Evolutionary conservation across 1,140 invertebrate genomes (phyloP).

Genomic region (Thalassaphorura encarpata): DNA sequence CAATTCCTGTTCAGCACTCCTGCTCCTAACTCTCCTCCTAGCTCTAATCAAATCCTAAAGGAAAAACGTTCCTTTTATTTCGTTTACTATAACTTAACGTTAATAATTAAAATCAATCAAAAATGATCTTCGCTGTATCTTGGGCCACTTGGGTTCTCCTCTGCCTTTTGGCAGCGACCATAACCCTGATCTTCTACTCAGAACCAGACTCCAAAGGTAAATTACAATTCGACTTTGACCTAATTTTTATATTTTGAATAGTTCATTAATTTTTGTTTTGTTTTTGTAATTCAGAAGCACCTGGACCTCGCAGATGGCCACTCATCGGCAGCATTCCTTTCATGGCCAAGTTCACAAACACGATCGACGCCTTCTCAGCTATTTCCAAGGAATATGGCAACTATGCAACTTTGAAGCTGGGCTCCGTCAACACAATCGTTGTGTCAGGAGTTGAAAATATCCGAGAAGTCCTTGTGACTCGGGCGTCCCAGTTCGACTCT

Average conservation of each 20-base stretch:
- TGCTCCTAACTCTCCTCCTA: too few relatives aligned
- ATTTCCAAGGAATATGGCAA: slow-evolving; percentile 60
- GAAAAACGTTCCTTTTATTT: too few relatives aligned
- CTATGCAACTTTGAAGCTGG: slow-evolving; percentile 61
- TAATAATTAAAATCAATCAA: neutral
- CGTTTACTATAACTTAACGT: neutral
- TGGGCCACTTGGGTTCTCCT: slow-evolving; percentile 13
- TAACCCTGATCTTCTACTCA: slow-evolving; percentile 14
- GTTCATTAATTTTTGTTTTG: neutral
- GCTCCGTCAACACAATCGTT: slow-evolving; percentile 58
- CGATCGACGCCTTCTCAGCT: slow-evolving; percentile 60
- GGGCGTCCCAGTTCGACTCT: slow-evolving; percentile 66
- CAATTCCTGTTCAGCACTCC: too few relatives aligned
- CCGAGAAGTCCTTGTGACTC: slow-evolving; percentile 66
- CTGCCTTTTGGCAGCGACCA: slow-evolving; percentile 1
- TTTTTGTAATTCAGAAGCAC: slow-evolving; percentile 33
- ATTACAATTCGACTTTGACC: neutral
- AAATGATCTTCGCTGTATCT: slow-evolving; percentile 11
- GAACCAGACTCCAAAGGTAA: slow-evolving; percentile 14
- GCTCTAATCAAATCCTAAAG: too few relatives aligned
- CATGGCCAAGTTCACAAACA: slow-evolving; percentile 51
- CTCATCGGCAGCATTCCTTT: slow-evolving; percentile 60
- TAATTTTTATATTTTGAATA: neutral
- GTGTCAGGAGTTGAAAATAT: slow-evolving; percentile 63
- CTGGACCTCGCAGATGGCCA: slow-evolving; percentile 53